Evolutionary conservation across 2,888 invertebrate species (phyloP).

Genomic region (Pollenia griseotomentosa): DNA sequence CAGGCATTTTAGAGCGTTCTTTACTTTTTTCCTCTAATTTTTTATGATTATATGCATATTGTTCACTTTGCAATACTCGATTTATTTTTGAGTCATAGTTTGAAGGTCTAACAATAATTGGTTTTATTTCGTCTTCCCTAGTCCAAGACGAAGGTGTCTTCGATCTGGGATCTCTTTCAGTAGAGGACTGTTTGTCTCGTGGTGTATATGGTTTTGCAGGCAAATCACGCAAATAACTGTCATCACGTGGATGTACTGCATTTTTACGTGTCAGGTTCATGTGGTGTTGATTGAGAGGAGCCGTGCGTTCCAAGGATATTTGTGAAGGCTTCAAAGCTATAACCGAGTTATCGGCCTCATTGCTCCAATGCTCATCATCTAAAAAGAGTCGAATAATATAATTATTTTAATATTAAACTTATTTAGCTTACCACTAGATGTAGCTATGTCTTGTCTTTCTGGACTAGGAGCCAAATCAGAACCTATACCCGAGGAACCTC

Average conservation of each 20-base stretch:
- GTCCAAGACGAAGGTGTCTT: constrained; percentile 78
- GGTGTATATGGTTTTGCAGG: constrained; percentile 83
- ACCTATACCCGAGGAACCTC: constrained; percentile 94
- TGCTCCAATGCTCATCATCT: constrained; percentile 84
- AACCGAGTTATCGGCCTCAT: constrained; percentile 83
- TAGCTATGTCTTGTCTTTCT: constrained; percentile 85
- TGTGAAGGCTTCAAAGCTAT: constrained; percentile 83
- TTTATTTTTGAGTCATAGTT: constrained; percentile 83
- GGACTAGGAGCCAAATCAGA: constrained; percentile 95
- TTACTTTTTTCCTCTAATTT: constrained; percentile 61
- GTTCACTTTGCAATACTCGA: constrained; percentile 81
- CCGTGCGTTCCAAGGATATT: constrained; percentile 79
- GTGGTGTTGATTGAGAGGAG: constrained; percentile 77
- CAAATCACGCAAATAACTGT: constrained; percentile 82
- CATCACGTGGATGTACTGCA: constrained; percentile 82
- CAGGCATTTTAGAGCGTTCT: constrained; percentile 77
- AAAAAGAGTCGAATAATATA: constrained; percentile 19
- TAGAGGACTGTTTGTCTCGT: constrained; percentile 67
- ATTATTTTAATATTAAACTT: no score
- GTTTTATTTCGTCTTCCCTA: constrained; percentile 83
- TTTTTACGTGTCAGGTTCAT: constrained; percentile 82
- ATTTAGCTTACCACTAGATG: constrained; percentile 83
- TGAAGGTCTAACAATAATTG: constrained; percentile 83
- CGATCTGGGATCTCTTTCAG: constrained; percentile 66
- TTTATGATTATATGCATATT: constrained; percentile 74